Base-by-base conservation (phyloP, 2,797 vertebrate species). In the Coluber constrictor region DNA sequence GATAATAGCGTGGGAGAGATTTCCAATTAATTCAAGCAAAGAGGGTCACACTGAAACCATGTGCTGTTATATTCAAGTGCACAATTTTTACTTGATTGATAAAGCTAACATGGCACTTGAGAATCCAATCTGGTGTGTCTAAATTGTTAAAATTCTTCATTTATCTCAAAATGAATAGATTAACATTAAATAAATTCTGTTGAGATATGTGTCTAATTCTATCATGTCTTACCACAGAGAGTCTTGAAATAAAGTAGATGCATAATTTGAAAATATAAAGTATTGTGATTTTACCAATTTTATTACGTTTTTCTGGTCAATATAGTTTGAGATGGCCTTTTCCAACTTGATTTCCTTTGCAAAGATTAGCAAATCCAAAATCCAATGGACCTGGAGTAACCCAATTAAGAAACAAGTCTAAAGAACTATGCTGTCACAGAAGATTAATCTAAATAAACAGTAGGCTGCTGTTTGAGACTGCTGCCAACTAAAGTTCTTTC, bases 61-160 rank as follows among this genome's bases (percentile, higher is more conserved):
- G 54, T 90, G 89, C 94, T 96, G 86, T 96, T 95, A 93, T 93
- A 94, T 89, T 97, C 95, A 97, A 96, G 96, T 92, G 95, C 96
- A 96, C 92, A 97, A 93, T 97, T 97, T 96, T 96, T 95, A 95
- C 93, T 79, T 97, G 96, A 97, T 95, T 96, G 95, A 96, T 97
- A 97, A 97, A 97, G 94, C 91, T 95, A 97, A 97, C 94, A 95
- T 89, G 95, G 61, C 93, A 96, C 96, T 97, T 96, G 92, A 97
- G 96, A 96, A 94, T 95, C 90, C 74, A 94, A 97, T 96, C 95
- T 94, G 89, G 93, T 95, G 93, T 15, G 95, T 95, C 92, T 94
- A 95, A 94, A 95, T 94, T 89, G 95, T 94, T 96, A 96, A 79
- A 97, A 93, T 91, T 94, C 94, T 97, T 96, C 94, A 94, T 95